Evolutionary conservation across 2,113 vertebrate species (phyloP).

Genomic region (Alosa alosa): DNA sequence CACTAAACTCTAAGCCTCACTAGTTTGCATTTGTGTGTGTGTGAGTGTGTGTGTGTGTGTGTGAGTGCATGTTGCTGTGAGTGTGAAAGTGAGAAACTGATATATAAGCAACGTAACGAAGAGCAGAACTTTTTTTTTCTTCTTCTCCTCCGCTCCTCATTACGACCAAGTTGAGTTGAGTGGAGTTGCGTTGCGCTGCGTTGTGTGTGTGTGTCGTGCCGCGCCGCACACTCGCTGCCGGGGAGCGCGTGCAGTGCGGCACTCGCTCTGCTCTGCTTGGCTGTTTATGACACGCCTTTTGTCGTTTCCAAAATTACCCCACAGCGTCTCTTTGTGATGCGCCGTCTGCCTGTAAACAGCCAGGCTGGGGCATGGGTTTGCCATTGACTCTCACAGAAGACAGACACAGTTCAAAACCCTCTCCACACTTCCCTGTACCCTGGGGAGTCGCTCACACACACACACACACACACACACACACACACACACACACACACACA

Average conservation of each 20-base stretch:
- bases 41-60: not conserved
- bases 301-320: conserved; percentile 57
- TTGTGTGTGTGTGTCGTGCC: conserved; percentile 39
- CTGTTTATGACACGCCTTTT: conserved; percentile 40
- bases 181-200: not conserved
- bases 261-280: conserved; percentile 4
- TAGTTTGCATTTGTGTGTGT: conserved; percentile 26
- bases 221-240: not conserved
- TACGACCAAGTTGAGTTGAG: conserved; percentile 31
- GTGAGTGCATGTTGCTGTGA: not conserved
- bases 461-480: conserved; percentile 20
- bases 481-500: not conserved
- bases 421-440: conserved; percentile 35
- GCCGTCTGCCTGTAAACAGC: conserved; percentile 54
- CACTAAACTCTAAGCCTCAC: conserved; percentile 42
- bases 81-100: not conserved
- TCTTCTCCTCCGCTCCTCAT: conserved; percentile 43
- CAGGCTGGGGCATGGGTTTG: conserved; percentile 49
- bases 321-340: conserved; percentile 52
- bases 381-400: conserved; percentile 44
- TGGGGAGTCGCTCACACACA: conserved; percentile 33
- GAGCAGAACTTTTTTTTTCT: conserved; percentile 37
- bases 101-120: conserved; percentile 14
- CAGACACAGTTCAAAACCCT: conserved; percentile 52
- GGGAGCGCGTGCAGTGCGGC: conserved; percentile 45